Conservation (phyloP, 2,888 invertebrate species). For the Trisateles emortualis region DNA sequence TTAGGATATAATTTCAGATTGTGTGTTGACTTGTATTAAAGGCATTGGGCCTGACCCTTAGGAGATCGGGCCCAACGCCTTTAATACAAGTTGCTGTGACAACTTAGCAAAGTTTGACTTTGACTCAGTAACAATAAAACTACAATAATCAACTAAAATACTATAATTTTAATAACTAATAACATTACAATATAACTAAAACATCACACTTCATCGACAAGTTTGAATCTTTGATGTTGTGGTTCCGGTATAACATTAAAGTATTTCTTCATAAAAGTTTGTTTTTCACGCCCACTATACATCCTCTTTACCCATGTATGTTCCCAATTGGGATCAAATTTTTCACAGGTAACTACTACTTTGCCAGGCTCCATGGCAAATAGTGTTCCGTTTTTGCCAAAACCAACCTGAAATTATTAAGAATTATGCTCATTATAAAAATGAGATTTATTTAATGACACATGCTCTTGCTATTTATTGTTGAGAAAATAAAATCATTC, state of each 20-base stretch:
- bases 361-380: conserved; percentile 93
- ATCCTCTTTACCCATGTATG: conserved; percentile 90
- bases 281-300: conserved; percentile 88
- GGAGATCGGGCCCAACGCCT: too few species aligned
- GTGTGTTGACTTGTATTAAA: too few species aligned
- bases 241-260: conserved; percentile 93
- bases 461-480: too few species aligned
- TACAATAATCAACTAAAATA: conserved; percentile 18
- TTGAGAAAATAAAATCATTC: too few species aligned
- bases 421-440: not conserved
- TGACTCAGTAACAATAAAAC: conserved; percentile 3
- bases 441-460: not conserved
- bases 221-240: conserved; percentile 92
- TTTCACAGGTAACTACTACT: conserved; percentile 94
- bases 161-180: conserved; percentile 30
- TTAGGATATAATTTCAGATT: too few species aligned
- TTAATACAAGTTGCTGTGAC: too few species aligned
- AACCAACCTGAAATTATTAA: conserved; percentile 89
- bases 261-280: conserved; percentile 93
- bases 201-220: conserved; percentile 90
- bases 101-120: too few species aligned
- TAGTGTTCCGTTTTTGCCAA: conserved; percentile 92
- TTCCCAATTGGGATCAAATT: conserved; percentile 92
- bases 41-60: too few species aligned
- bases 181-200: conserved; percentile 14